phyloP scores from a whole-genome alignment of 1,140 invertebrate species.

The Cyphomyrmex costatus region DNA sequence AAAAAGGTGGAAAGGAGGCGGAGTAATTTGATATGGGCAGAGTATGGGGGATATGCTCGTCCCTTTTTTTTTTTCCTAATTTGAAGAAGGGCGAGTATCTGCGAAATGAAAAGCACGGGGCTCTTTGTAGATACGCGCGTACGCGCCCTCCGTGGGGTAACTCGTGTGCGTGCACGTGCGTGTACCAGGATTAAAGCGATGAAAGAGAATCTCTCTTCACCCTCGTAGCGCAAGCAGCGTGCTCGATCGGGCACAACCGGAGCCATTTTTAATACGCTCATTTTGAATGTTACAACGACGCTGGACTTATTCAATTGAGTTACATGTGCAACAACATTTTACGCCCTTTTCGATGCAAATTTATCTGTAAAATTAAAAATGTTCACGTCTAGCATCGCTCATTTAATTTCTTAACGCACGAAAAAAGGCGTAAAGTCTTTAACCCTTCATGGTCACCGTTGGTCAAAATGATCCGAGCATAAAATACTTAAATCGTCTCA shows the following conservation, averaged over 20 bases:
- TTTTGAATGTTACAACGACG: slow-evolving; percentile 16
- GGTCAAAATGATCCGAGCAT: no score
- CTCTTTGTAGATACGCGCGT: slow-evolving; percentile 53
- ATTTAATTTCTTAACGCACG: neutral
- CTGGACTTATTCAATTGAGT: neutral
- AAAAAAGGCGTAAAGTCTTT: neutral
- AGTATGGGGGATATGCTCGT: neutral
- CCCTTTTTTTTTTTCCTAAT: slow-evolving; percentile 58
- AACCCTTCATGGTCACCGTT: no score
- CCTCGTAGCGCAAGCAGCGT: neutral
- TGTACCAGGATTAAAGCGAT: slow-evolving; percentile 61
- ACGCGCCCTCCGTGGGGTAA: neutral
- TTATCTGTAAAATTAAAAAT: neutral
- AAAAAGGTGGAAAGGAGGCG: slow-evolving; percentile 60
- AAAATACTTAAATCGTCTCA: no score
- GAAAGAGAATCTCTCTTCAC: slow-evolving; percentile 54
- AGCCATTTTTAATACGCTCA: slow-evolving; percentile 47
- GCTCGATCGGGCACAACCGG: slow-evolving; percentile 33
- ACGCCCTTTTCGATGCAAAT: neutral
- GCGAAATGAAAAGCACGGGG: slow-evolving; percentile 77
- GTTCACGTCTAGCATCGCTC: neutral
- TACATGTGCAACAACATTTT: neutral
- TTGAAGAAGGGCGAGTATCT: slow-evolving; percentile 62
- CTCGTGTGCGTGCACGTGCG: slow-evolving; percentile 54
- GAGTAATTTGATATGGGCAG: slow-evolving; percentile 75